These are phyloP conservation scores for Gambusia affinis DNA, from an alignment of 2,113 vertebrate genomes.

Conservation along the genomic window DNA sequence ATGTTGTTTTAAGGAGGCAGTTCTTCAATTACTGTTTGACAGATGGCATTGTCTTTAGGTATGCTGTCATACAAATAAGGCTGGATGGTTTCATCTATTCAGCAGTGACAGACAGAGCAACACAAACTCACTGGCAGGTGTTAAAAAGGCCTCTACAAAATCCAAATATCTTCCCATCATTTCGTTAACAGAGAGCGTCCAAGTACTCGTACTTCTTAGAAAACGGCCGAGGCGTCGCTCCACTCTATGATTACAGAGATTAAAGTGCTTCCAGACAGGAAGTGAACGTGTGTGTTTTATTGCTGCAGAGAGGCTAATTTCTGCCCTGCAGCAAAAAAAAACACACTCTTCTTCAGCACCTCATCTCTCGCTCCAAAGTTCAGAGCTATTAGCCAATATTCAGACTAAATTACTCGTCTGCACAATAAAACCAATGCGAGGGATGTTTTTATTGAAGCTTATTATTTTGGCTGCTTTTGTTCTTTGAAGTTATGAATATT, in stretches of 20 bases:
- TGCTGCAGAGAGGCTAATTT: constrained; percentile 46
- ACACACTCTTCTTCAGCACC: constrained; percentile 12
- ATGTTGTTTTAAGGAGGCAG: constrained; percentile 58
- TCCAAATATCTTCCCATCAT: not conserved
- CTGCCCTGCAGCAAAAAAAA: constrained; percentile 27
- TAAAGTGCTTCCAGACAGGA: constrained; percentile 30
- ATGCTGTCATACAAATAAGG: constrained; percentile 66
- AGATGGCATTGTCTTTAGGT: constrained; percentile 75
- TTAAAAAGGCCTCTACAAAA: constrained; percentile 31
- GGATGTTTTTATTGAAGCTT: not conserved
- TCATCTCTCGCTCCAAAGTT: not conserved
- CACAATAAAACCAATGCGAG: not conserved
- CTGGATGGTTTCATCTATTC: constrained; percentile 53
- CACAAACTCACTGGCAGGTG: constrained; percentile 50
- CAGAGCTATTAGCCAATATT: constrained; percentile 6
- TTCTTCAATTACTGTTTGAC: constrained; percentile 72
- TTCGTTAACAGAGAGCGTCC: not conserved
- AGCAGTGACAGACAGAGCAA: constrained; percentile 58
- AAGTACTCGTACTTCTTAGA: not conserved
- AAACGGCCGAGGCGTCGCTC: constrained; percentile 17
- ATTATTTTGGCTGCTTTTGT: not conserved
- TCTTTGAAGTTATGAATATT: constrained; percentile 3
- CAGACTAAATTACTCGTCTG: not conserved
- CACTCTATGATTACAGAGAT: constrained; percentile 35
- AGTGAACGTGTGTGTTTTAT: constrained; percentile 43